Base-by-base conservation (phyloP, 2,888 invertebrate genomes). In the Drosophila merina region DNA sequence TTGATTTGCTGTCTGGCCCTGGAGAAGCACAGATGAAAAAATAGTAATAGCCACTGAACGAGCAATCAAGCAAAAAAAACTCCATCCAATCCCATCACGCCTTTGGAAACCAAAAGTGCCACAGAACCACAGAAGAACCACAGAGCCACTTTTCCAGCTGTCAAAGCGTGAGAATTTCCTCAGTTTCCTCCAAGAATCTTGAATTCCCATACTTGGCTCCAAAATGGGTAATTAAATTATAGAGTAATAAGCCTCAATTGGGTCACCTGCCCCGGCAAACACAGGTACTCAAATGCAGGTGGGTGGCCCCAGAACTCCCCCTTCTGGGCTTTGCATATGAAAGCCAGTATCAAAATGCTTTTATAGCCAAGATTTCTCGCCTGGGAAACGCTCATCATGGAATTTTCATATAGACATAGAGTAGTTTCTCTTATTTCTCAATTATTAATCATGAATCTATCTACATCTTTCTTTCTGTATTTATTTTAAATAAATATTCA, bases 51-150 rank as follows among this genome's bases (percentile, higher is more conserved):
- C 60, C 38, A 36, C n/a, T 47, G 50, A 54, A 30, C 45, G 40
- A 52, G 40, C 52, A 62, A 64, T 79, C 70, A 68, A 56, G 70
- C n/a, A n/a, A 67, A 47, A 83, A 71, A 74, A 68, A 36, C 28
- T 28, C 2, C 2, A 20, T 20, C 20, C 20, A 33, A 33, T 10
- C 63, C 69, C 71, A 79, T 79, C 71, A 42, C 9, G 83, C 69
- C n/a, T 75, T 58, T 69, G 20, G 20, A 81, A 82, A 82, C 74
- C 63, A 82, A 82, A 84, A 82, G 85, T 86, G 83, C 63, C 57
- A n/a, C 50, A 69, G 45, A 69, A 47, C 57, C 49, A 20, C 56
- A 52, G 14, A 64, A 69, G 45, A 69, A 47, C 57, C 49, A 31
- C 69, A 33, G 20, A 45, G 45, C 50, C 51, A 48, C 71, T 59